Evolutionary conservation across 37 sponge, comb jelly and placozoan species (phyloP).

Genomic region (Eunapius fragilis): DNA sequence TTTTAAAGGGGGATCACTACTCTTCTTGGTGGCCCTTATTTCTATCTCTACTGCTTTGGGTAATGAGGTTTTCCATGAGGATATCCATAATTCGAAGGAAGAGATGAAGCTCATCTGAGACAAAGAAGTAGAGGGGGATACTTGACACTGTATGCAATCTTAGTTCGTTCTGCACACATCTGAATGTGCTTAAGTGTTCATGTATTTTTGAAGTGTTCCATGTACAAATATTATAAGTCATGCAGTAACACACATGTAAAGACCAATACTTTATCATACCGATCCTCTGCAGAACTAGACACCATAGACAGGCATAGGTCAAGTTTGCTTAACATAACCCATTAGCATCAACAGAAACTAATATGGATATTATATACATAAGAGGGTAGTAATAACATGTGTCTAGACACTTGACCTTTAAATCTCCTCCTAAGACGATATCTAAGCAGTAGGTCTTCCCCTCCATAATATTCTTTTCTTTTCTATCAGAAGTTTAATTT

Average conservation of each 20-base stretch:
- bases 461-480: neutral
- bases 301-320: slow-evolving; percentile 13
- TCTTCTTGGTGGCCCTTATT: neutral
- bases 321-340: slow-evolving; percentile 3
- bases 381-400: neutral
- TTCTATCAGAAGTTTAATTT: neutral
- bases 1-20: neutral
- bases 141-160: no score
- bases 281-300: slow-evolving; percentile 11
- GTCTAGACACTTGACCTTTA: neutral
- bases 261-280: slow-evolving; percentile 2
- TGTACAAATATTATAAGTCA: neutral
- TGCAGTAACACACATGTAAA: neutral
- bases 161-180: no score
- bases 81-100: neutral
- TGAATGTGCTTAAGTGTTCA: no score
- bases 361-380: neutral
- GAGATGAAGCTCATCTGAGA: neutral
- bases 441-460: neutral
- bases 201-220: no score
- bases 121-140: neutral
- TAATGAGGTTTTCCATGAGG: neutral
- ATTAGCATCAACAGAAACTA: slow-evolving; percentile 23
- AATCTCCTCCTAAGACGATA: slow-evolving; percentile 10
- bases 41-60: neutral